Conservation (phyloP, 2,888 invertebrate genomes). For the Chrysotoxum bicinctum region DNA sequence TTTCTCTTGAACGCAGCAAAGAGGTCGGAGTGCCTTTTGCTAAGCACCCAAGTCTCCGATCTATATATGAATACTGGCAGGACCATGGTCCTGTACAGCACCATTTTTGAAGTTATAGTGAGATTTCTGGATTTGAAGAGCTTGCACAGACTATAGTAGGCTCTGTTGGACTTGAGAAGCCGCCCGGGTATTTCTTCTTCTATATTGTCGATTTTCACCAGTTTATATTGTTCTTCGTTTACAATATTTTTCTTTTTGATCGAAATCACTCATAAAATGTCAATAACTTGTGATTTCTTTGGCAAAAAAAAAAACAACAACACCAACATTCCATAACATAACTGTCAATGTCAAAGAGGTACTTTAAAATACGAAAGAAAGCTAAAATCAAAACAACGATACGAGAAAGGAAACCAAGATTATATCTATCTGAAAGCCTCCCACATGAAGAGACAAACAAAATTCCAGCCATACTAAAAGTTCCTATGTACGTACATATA, state of each 20-base stretch:
- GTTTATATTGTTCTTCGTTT: background rate
- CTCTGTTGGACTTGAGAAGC: too few relatives aligned
- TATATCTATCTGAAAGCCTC: background rate
- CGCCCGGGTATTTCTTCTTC: too few relatives aligned
- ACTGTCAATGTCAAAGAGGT: constrained; percentile 25
- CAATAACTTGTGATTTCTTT: constrained; percentile 13
- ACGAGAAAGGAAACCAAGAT: background rate
- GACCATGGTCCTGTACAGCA: too few relatives aligned
- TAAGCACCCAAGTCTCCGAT: too few relatives aligned
- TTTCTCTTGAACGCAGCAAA: too few relatives aligned
- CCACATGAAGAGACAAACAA: background rate
- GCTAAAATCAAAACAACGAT: background rate
- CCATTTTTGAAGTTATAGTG: too few relatives aligned
- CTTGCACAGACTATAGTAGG: too few relatives aligned
- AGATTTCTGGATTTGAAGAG: too few relatives aligned
- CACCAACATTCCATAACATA: constrained; percentile 10
- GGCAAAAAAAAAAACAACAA: background rate
- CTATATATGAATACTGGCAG: too few relatives aligned
- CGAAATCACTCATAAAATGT: constrained; percentile 6
- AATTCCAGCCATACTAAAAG: background rate
- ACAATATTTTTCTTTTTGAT: background rate
- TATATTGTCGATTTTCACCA: too few relatives aligned
- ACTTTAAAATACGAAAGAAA: constrained; percentile 6
- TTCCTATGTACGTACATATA: too few relatives aligned
- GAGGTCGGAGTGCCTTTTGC: too few relatives aligned